Evolutionary conservation across 2,113 vertebrate species (phyloP).

Genomic region (Acrocephalus kingi): DNA sequence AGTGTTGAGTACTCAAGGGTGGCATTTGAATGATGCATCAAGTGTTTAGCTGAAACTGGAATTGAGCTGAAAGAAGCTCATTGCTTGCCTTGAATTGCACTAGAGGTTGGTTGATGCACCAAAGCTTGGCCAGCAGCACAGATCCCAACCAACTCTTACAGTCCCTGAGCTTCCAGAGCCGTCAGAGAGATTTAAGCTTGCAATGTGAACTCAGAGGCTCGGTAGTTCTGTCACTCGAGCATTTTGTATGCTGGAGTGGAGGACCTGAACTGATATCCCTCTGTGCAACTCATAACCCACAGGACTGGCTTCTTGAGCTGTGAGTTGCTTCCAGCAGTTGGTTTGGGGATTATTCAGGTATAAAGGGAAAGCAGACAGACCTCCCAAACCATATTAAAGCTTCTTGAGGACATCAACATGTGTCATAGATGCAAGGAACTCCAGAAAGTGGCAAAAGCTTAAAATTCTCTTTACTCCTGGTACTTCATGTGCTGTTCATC

Average conservation of each 20-base stretch:
- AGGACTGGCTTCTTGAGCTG: not conserved
- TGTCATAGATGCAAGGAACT: not conserved
- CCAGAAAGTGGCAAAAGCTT: not conserved
- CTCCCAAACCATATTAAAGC: not conserved
- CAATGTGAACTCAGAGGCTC: accelerated
- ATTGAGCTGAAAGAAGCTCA: not conserved
- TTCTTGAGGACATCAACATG: not conserved
- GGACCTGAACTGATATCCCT: not conserved
- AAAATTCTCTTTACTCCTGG: not conserved
- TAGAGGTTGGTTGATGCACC: not conserved
- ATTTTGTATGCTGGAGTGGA: not conserved
- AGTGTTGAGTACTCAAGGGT: not conserved
- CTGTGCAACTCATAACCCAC: not conserved
- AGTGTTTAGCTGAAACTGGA: not conserved
- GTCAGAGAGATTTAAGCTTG: accelerated
- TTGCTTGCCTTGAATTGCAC: not conserved
- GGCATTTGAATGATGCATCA: not conserved
- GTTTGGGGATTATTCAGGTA: not conserved
- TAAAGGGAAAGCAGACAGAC: not conserved
- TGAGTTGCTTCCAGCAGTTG: not conserved
- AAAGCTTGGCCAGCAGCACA: not conserved
- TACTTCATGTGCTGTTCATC: not conserved
- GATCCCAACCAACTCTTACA: not conserved
- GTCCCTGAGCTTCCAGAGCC: not conserved
- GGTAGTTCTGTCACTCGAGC: accelerated